Conservation (phyloP, 2,888 invertebrate species). For the Deilephila porcellus region DNA sequence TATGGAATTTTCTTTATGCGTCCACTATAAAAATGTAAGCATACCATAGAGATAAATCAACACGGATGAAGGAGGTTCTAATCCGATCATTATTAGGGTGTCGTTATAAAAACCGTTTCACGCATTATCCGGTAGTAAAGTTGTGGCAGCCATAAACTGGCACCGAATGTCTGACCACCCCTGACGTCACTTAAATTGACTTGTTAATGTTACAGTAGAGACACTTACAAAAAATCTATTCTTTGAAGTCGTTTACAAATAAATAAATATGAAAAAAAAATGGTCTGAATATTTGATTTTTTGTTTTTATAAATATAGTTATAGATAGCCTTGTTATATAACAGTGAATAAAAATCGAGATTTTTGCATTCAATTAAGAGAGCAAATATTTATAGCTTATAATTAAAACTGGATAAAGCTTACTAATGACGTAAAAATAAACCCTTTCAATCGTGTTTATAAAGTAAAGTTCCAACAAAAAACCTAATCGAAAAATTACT, state of each 20-base stretch:
- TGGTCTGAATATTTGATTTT: too few relatives aligned
- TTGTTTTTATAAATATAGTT: too few relatives aligned
- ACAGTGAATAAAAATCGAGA: too few relatives aligned
- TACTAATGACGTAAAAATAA: background rate
- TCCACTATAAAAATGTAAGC: conserved; percentile 46
- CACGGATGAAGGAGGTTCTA: conserved; percentile 68
- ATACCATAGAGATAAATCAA: conserved; percentile 71
- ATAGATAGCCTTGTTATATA: too few relatives aligned
- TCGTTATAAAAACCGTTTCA: conserved; percentile 76
- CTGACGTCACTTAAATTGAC: conserved; percentile 45
- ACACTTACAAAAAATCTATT: background rate
- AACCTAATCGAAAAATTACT: background rate
- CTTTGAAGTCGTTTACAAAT: too few relatives aligned
- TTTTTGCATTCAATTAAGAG: too few relatives aligned
- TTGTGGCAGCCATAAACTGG: conserved; percentile 61
- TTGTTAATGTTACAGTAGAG: conserved; percentile 30
- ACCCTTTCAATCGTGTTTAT: too few relatives aligned
- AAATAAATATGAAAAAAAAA: too few relatives aligned
- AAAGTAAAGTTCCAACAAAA: background rate
- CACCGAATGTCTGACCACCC: conserved; percentile 62
- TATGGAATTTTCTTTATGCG: conserved; percentile 15
- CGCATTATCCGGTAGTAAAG: conserved; percentile 77
- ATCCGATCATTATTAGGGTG: conserved; percentile 71
- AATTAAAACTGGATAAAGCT: too few relatives aligned
- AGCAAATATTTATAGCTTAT: too few relatives aligned